phyloP scores from a whole-genome alignment of 2,113 vertebrate genomes.

The Tinamus guttatus region DNA sequence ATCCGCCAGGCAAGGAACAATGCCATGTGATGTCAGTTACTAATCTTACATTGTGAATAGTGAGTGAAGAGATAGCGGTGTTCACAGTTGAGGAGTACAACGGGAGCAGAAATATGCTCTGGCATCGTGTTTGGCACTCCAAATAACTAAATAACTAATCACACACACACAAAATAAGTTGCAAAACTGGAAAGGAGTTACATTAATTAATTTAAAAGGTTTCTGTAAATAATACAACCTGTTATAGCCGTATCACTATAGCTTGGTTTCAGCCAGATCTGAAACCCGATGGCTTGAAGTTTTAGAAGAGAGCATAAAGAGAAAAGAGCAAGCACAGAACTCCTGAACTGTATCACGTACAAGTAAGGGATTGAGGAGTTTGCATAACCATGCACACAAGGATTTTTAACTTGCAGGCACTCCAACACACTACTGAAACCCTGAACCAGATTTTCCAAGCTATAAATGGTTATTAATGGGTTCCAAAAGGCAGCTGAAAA shows the following conservation, averaged over 20 bases:
- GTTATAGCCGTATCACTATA: background rate
- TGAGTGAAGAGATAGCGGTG: background rate
- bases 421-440: background rate
- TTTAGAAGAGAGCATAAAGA: background rate
- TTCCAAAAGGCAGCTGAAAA: background rate
- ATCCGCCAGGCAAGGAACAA: constrained; percentile 11
- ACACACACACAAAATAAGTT: background rate
- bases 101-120: background rate
- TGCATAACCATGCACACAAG: background rate
- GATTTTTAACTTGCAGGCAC: background rate
- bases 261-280: background rate
- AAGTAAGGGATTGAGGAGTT: background rate
- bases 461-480: background rate
- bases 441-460: background rate
- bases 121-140: background rate
- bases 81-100: background rate
- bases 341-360: background rate
- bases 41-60: constrained; percentile 40
- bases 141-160: background rate
- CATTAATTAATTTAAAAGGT: background rate
- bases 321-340: background rate
- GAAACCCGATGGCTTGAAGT: background rate
- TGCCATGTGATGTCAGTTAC: constrained; percentile 21
- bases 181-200: background rate
- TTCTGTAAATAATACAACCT: background rate